phyloP scores from a whole-genome alignment of 1,140 invertebrate species.

The Lepidurus arcticus region DNA sequence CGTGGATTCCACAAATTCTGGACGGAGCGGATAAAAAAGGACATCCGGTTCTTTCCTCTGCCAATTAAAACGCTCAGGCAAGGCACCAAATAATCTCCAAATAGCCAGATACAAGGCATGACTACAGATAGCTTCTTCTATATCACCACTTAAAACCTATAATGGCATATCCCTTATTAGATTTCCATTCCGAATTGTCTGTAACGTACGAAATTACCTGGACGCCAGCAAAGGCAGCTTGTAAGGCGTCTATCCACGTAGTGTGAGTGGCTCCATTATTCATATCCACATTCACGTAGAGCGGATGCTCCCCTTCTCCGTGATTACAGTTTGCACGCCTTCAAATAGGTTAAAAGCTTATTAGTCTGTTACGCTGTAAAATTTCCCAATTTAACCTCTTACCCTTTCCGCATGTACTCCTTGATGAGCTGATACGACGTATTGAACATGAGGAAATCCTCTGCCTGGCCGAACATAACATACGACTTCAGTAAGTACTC shows the following conservation, averaged over 20 bases:
- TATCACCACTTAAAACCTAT: constrained; percentile 60
- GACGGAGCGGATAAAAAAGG: constrained; percentile 60
- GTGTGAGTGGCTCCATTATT: constrained; percentile 56
- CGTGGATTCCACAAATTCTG: constrained; percentile 63
- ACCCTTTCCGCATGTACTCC: constrained; percentile 57
- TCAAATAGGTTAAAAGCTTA: not conserved
- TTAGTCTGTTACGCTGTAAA: not conserved
- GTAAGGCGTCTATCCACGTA: constrained; percentile 63
- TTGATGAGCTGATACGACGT: constrained; percentile 57
- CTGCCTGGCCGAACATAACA: constrained; percentile 58
- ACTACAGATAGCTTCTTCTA: constrained; percentile 59
- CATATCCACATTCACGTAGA: constrained; percentile 69
- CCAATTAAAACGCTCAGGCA: constrained; percentile 68
- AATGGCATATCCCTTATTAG: constrained; percentile 8
- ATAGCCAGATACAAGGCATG: constrained; percentile 62
- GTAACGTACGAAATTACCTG: constrained; percentile 46
- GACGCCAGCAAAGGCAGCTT: constrained; percentile 59
- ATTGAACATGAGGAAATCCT: constrained; percentile 57
- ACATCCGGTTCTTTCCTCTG: constrained; percentile 57
- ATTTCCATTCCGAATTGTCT: not conserved
- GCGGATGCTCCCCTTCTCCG: constrained; percentile 57
- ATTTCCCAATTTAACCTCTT: constrained; percentile 36
- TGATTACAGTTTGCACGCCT: constrained; percentile 54
- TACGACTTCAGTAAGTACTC: constrained; percentile 64
- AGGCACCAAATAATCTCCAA: constrained; percentile 58